These are phyloP conservation scores for Lucilia sericata DNA, from an alignment of 1,140 invertebrate species.

Conservation along the genomic window DNA sequence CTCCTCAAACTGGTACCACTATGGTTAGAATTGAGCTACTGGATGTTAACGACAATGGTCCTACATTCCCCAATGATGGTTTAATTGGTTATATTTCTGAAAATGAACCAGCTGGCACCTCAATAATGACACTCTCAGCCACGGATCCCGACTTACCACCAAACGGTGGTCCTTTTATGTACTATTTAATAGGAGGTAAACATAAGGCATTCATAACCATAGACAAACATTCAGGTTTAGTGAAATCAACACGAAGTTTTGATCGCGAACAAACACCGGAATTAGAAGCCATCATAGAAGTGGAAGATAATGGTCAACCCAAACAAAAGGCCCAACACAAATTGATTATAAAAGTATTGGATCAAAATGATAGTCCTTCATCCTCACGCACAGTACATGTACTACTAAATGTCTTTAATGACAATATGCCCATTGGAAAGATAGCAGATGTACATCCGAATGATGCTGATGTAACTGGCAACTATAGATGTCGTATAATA, in stretches of 20 bases:
- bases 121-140: constrained; percentile 86
- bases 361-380: constrained; percentile 94
- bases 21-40: constrained; percentile 77
- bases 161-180: constrained; percentile 91
- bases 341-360: constrained; percentile 82
- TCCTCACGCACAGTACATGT: constrained; percentile 84
- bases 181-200: constrained; percentile 81
- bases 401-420: constrained; percentile 83
- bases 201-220: constrained; percentile 82
- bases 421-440: constrained; percentile 78
- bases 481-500: constrained; percentile 87
- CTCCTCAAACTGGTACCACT: constrained; percentile 89
- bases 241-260: constrained; percentile 82
- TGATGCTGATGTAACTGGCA: constrained; percentile 87
- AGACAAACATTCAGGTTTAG: constrained; percentile 82
- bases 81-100: constrained; percentile 84
- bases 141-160: constrained; percentile 91
- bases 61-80: constrained; percentile 80
- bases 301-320: constrained; percentile 89
- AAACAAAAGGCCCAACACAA: constrained; percentile 83
- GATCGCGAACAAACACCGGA: constrained; percentile 85
- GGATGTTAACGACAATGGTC: constrained; percentile 95
- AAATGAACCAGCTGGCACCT: constrained; percentile 87
- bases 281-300: constrained; percentile 82
- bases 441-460: constrained; percentile 92